These are phyloP conservation scores for Halocynthia aurantium DNA, from an alignment of 23 tunicate genomes.

Conservation along the genomic window DNA sequence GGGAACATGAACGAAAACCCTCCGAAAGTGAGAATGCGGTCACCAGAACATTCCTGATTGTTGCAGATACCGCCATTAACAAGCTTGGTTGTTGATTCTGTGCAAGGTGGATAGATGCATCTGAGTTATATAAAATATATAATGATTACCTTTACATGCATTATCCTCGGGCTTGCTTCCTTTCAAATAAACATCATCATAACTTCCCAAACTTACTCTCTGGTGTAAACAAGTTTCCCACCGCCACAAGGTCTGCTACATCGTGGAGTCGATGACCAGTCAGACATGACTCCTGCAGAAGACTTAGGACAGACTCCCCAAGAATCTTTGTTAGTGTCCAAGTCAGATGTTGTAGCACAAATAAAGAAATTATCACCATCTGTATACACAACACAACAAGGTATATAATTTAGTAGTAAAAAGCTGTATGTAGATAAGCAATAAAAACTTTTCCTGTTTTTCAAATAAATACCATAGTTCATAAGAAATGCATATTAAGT, in stretches of 20 bases:
- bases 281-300: slow-evolving; percentile 40
- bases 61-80: slow-evolving; percentile 27
- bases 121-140: neutral
- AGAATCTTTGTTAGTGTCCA: slow-evolving; percentile 35
- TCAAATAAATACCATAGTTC: no score
- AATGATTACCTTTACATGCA: no score
- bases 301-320: slow-evolving; percentile 68
- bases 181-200: no score
- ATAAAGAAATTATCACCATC: neutral
- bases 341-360: slow-evolving; percentile 42
- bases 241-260: slow-evolving; percentile 76
- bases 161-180: no score
- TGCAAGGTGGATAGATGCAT: slow-evolving; percentile 63
- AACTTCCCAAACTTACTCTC: slow-evolving; percentile 3
- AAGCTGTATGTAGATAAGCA: no score
- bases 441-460: no score
- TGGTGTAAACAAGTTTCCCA: slow-evolving; percentile 26
- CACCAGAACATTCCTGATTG: slow-evolving; percentile 43
- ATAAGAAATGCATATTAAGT: no score
- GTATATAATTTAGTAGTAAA: no score
- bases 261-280: slow-evolving; percentile 31
- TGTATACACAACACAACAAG: no score
- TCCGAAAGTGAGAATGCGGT: slow-evolving; percentile 35
- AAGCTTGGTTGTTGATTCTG: neutral
- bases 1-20: slow-evolving; percentile 52